Evolutionary conservation across 64 coral and sea anemone species (phyloP).

Genomic region (Orbicella faveolata): DNA sequence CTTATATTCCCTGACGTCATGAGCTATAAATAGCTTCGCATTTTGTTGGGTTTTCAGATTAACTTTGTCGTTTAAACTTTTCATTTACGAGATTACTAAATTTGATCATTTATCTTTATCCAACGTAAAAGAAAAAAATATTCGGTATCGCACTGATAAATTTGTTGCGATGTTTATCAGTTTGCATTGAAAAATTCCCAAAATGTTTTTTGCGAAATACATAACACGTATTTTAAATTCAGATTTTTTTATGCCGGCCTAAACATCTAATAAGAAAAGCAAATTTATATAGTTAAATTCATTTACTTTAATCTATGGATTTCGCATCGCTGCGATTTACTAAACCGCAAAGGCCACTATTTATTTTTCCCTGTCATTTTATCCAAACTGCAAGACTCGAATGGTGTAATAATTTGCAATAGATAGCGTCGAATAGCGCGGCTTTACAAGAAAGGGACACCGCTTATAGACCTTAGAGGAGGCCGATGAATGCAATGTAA

Average conservation of each 20-base stretch:
- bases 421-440: slow-evolving; percentile 9
- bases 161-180: too few relatives aligned
- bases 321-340: neutral
- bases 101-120: too few relatives aligned
- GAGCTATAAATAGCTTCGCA: neutral
- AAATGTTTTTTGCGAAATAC: neutral
- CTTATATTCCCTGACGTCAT: neutral
- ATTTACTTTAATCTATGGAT: neutral
- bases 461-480: neutral
- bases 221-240: neutral
- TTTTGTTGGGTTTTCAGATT: neutral
- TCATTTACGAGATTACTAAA: neutral
- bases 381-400: neutral
- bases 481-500: neutral
- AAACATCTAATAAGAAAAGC: slow-evolving; percentile 9
- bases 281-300: slow-evolving; percentile 7
- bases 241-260: neutral
- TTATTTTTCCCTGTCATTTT: neutral
- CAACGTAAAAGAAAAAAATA: too few relatives aligned
- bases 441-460: neutral
- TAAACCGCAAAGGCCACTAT: slow-evolving; percentile 24
- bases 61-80: neutral
- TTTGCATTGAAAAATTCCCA: too few relatives aligned
- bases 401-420: slow-evolving; percentile 5
- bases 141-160: too few relatives aligned